phyloP scores from a whole-genome alignment of 2,797 vertebrate species.

The Distichodus sexfasciatus region DNA sequence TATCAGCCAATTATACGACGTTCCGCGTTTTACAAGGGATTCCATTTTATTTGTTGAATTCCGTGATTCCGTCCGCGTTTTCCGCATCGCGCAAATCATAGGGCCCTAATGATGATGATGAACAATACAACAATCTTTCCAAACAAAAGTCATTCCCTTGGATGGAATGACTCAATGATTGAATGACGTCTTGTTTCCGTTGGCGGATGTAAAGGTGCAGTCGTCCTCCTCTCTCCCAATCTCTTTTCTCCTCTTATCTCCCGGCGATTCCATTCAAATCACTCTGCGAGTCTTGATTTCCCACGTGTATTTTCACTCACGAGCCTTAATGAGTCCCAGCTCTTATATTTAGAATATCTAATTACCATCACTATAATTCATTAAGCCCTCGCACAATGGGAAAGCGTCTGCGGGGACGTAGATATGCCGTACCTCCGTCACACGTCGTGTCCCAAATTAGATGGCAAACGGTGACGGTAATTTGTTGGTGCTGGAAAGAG shows the following conservation, averaged over 20 bases:
- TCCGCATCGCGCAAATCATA: too few species aligned
- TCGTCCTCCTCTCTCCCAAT: not conserved
- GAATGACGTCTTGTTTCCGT: not conserved
- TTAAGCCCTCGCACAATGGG: constrained; percentile 39
- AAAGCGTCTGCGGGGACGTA: constrained; percentile 44
- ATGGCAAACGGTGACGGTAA: constrained; percentile 5
- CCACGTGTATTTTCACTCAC: constrained; percentile 39
- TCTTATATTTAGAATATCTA: constrained; percentile 56
- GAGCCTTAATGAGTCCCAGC: constrained; percentile 40
- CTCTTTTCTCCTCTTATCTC: not conserved
- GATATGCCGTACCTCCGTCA: constrained; percentile 39
- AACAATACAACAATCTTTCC: too few species aligned
- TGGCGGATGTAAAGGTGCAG: not conserved
- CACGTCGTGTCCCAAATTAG: constrained; percentile 23
- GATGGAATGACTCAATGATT: too few species aligned
- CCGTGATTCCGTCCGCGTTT: too few species aligned
- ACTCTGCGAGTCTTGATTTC: constrained; percentile 37
- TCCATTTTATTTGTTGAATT: too few species aligned
- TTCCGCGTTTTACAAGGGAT: too few species aligned
- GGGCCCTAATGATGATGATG: too few species aligned
- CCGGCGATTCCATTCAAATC: constrained; percentile 30
- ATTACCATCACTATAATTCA: constrained; percentile 51
- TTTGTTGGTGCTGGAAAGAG: constrained; percentile 8
- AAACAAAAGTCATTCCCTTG: not conserved
- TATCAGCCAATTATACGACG: too few species aligned